Percentiles rank a stretch among this genome's conserved stretches.
phyloP scores from a whole-genome alignment of 2,113 vertebrate species.

The Notarius quadriscutis region DNA sequence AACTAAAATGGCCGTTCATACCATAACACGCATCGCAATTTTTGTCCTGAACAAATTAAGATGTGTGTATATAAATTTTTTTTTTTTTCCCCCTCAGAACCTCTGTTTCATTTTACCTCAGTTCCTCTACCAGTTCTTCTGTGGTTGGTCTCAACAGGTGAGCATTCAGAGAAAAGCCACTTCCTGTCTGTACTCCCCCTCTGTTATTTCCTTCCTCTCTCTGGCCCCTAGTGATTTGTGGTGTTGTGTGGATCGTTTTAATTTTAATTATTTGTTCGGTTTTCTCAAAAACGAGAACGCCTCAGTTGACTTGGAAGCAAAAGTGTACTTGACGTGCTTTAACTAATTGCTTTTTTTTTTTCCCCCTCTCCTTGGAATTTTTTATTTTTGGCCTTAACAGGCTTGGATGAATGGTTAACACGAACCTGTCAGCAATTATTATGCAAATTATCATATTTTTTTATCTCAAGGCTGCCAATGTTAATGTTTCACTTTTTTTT shows the following conservation, averaged over 20 bases:
- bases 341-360: background rate
- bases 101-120: slow-evolving; percentile 99
- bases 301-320: background rate
- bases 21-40: background rate
- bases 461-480: background rate
- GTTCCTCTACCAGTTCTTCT: slow-evolving; percentile 99
- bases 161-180: slow-evolving; percentile 52
- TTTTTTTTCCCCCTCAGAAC: slow-evolving; percentile 78
- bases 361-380: background rate
- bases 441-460: background rate
- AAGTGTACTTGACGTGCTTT: background rate
- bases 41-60: background rate
- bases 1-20: background rate
- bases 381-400: background rate
- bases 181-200: slow-evolving; percentile 31
- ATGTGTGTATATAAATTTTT: background rate
- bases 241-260: slow-evolving; percentile 11
- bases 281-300: background rate
- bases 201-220: slow-evolving; percentile 50
- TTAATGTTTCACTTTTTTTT: background rate
- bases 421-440: background rate
- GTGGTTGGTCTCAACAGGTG: slow-evolving; percentile 98
- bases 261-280: background rate
- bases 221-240: slow-evolving; percentile 55
- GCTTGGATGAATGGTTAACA: background rate